Evolutionary conservation across 2,113 vertebrate genomes (phyloP).

Genomic region (Tursiops truncatus): DNA sequence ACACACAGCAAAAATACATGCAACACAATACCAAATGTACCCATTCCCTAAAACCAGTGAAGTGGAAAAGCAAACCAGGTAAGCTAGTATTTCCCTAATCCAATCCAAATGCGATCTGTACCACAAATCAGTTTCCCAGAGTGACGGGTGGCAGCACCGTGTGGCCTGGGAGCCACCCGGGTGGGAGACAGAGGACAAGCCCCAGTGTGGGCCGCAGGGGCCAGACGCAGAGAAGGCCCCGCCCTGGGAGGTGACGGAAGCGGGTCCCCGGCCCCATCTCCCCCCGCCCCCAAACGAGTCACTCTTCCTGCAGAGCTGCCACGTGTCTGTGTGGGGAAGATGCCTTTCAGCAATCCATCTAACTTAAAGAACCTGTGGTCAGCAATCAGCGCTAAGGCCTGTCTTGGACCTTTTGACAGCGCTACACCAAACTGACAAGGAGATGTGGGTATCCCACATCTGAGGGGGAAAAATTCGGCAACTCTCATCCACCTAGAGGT

Average conservation of each 20-base stretch:
- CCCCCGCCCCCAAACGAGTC: accelerated
- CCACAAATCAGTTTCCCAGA: neutral
- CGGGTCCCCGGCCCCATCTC: accelerated
- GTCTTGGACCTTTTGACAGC: neutral
- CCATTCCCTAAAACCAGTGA: neutral
- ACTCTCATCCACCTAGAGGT: neutral
- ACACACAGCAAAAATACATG: neutral
- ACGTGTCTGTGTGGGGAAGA: accelerated
- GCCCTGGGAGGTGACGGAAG: accelerated
- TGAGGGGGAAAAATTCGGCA: accelerated
- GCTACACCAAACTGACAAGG: accelerated
- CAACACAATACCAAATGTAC: neutral
- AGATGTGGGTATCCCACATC: accelerated
- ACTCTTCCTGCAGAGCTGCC: accelerated
- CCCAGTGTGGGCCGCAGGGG: accelerated
- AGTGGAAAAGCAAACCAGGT: neutral
- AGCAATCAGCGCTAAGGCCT: accelerated
- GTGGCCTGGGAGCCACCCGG: neutral
- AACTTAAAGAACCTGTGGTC: neutral
- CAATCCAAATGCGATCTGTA: neutral
- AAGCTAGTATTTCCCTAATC: neutral
- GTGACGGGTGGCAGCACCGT: accelerated
- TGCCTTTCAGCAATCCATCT: accelerated
- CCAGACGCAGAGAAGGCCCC: neutral
- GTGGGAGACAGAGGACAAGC: no score